phyloP scores from a whole-genome alignment of 2,888 invertebrate genomes.

The Tiliacea citrago region DNA sequence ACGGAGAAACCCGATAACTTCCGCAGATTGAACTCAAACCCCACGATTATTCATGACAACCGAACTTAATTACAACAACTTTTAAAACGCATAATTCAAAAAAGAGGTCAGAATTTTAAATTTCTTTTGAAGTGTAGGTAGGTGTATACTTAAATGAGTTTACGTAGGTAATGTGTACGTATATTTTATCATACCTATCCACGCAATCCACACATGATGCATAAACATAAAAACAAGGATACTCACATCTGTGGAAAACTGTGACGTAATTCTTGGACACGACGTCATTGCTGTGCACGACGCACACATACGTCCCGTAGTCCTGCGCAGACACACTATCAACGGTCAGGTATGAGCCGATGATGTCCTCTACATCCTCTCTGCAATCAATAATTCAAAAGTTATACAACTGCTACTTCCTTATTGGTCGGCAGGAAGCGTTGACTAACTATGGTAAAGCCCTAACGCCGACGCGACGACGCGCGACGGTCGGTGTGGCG shows the following conservation, averaged over 20 bases:
- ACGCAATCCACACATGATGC: conserved; percentile 1
- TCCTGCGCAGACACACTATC: conserved; percentile 91
- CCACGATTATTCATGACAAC: neutral
- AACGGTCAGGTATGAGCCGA: conserved; percentile 93
- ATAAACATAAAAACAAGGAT: conserved; percentile 17
- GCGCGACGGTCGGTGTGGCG: neutral
- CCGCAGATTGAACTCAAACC: neutral
- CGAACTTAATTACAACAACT: neutral
- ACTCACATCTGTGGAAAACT: conserved; percentile 90
- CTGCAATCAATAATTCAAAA: conserved; percentile 82
- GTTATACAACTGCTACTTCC: conserved; percentile 40
- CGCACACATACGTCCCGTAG: conserved; percentile 93
- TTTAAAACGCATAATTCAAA: neutral
- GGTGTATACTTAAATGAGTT: too few species aligned
- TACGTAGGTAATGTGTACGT: neutral
- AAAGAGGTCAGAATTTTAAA: neutral
- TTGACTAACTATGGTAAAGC: conserved; percentile 46
- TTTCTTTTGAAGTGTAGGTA: neutral
- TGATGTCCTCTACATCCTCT: conserved; percentile 93
- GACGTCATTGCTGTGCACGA: conserved; percentile 92
- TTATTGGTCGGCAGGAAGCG: conserved; percentile 46
- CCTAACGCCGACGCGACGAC: conserved; percentile 5
- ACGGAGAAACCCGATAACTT: neutral
- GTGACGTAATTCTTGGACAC: conserved; percentile 88
- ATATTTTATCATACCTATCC: neutral